Base-by-base conservation (phyloP, 2,797 vertebrate species). In the Cyclopterus lumpus region DNA sequence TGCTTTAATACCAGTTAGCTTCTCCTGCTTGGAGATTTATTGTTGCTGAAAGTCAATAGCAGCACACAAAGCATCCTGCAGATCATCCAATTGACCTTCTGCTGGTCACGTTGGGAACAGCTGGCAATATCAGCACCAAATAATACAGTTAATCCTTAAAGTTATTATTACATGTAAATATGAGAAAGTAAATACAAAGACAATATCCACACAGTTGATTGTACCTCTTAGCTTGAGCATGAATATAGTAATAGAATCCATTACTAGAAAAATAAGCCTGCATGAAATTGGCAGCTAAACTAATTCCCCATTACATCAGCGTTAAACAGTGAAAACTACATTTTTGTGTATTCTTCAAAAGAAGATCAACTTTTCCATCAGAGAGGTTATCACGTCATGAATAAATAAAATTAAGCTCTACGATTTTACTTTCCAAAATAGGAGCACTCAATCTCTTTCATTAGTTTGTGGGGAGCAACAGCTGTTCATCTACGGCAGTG, bases 31-130 rank as follows among this genome's bases (percentile, higher is more conserved):
- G 30, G 51, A 80, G 55, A 79, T 75, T 60, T 72, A 74, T 80
- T 44, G 38, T 36, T 55, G 44, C 55, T 67, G 22, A 80, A 66
- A 71, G 53, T 80, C 65, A 82, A 58, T 14, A 68, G 62, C 59
- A 32, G 61, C 71, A 44, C 10, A 9, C 36, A 20, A 60, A 42
- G 70, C 64, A 32, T 79, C 67, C 61, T 34, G 34, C 77, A 77
- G 34, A 64, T 81, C 69, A 58, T 70, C 65, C 59, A 53, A 53
- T 26, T 80, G 79, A 89, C 77, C 74, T 77, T 81, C 65, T 49
- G 18, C 72, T 73, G 75, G 80, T 71, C 70, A 75, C 0, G 0
- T 15, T 61, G 57, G 64, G 71, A 75, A 49, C 62, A 42, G 40
- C 58, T 26, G 66, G 80, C 67, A 71, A 59, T 15, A 63, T 64